These are phyloP conservation scores for Stegodyphus mimosarum DNA, from an alignment of 1,140 invertebrate species.

Conservation along the genomic window DNA sequence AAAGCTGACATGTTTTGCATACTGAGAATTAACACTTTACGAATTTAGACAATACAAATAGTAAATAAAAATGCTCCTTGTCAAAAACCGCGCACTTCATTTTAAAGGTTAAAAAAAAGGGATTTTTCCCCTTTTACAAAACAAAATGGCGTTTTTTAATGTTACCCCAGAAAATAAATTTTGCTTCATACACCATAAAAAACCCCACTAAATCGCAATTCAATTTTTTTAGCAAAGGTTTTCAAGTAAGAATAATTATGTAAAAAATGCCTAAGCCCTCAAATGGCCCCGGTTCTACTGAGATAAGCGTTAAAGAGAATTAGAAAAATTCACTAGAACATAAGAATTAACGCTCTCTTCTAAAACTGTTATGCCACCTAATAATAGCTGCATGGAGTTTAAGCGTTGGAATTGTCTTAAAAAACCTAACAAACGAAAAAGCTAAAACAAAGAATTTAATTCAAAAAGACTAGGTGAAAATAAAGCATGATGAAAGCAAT, in stretches of 20 bases:
- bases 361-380: neutral
- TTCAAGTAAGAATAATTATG: constrained; percentile 28
- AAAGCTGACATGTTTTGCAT: too few relatives aligned
- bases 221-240: constrained; percentile 17
- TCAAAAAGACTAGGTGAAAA: constrained; percentile 22
- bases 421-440: constrained; percentile 13
- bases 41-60: too few relatives aligned
- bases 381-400: constrained; percentile 27
- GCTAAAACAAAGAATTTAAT: constrained; percentile 47
- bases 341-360: constrained; percentile 28
- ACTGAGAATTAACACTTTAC: too few relatives aligned
- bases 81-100: too few relatives aligned
- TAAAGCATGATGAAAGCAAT: constrained; percentile 47
- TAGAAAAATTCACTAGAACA: constrained; percentile 25
- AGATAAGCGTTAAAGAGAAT: constrained; percentile 33
- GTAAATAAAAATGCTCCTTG: too few relatives aligned
- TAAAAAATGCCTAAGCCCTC: constrained; percentile 29
- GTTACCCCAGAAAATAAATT: too few relatives aligned
- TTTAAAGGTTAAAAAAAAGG: too few relatives aligned
- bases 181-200: too few relatives aligned
- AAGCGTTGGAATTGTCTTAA: constrained; percentile 45
- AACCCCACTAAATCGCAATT: neutral
- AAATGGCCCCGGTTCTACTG: constrained; percentile 4
- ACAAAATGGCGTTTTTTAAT: too few relatives aligned
- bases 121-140: too few relatives aligned